Evolutionary conservation across 2,888 invertebrate genomes (phyloP), one percentile per base, ranked within the genome.

Genomic region (Drosophila robusta): DNA sequence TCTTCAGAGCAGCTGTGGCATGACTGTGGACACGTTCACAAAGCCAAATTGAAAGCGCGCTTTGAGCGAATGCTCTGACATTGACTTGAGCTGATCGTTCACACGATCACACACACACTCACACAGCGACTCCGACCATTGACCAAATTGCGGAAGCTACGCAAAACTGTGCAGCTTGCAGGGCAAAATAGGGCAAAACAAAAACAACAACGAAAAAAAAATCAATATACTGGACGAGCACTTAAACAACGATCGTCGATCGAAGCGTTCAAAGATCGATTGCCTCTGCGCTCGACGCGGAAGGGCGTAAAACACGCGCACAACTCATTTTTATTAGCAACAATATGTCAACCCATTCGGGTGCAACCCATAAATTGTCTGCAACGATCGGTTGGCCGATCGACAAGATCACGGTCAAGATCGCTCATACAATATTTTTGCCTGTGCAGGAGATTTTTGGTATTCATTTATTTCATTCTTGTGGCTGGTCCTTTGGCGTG

Each of bases 21-120:
- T 79, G 84, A 78, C 89, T 74, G 29, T 66, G 67, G 72, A 71
- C 85, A 88, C 85, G 84, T 85, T 84, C 78, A 60, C 86, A 78
- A 58, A 58, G 22, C 63, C 58, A 84, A 82, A 78, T 71, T 61
- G 86, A 82, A 87, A 81, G 82, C 82, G 16, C 62, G 49, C 49
- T 63, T 63, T 63, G 49, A 63, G 49, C 62, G 34, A 63, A 22
- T 39, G 45, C 51, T 60, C 67, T 83, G 83, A 70, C 83, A 83
- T 83, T 83, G 83, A 83, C 79, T 83, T 85, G 58, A 67, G 64
- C 71, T 76, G 75, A 78, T 78, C 63, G 78, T 75, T 77, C 78
- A 77, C 75, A 72, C 63, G 73, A 75, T 74, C 68, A 77, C 78
- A 72, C 63, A 57, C 54, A 44, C 32, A 42, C 11, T 22, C 32